These are phyloP conservation scores for Drosophila asahinai DNA, from an alignment of 1,140 invertebrate species.

Conservation along the genomic window DNA sequence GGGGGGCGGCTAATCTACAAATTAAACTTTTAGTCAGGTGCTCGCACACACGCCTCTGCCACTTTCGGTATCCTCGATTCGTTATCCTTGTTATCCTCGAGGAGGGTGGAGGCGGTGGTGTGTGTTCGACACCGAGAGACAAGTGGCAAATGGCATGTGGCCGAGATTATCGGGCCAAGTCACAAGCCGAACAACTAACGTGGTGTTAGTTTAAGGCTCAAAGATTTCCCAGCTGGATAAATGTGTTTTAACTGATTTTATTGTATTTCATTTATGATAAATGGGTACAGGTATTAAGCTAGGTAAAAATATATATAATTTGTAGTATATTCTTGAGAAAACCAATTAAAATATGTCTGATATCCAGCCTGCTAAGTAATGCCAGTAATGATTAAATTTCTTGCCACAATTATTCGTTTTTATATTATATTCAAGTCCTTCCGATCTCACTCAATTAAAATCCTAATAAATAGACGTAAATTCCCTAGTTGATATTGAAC, in stretches of 20 bases:
- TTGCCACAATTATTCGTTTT: not conserved
- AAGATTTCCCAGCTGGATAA: not conserved
- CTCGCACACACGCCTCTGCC: conserved; percentile 4
- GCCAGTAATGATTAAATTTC: too few species aligned
- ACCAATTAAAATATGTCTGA: too few species aligned
- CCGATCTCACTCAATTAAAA: not conserved
- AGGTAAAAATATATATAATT: too few species aligned
- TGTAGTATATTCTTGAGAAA: not conserved
- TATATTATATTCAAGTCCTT: not conserved
- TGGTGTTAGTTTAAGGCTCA: conserved; percentile 1
- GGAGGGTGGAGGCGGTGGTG: conserved; percentile 2
- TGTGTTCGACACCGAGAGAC: conserved; percentile 10
- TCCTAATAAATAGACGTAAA: too few species aligned
- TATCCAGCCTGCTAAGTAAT: too few species aligned
- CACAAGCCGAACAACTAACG: not conserved
- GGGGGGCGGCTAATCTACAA: conserved; percentile 30
- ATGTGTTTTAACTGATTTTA: not conserved
- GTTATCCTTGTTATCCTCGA: conserved; percentile 14
- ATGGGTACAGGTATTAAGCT: not conserved
- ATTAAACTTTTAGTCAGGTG: conserved; percentile 41
- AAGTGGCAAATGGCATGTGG: conserved; percentile 15
- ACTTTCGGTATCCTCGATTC: conserved; percentile 4
- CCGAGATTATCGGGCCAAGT: conserved; percentile 34
- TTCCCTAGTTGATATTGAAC: not conserved
- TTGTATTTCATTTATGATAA: not conserved